Conservation (phyloP, 2,113 vertebrate genomes). For the Philantomba maxwellii region DNA sequence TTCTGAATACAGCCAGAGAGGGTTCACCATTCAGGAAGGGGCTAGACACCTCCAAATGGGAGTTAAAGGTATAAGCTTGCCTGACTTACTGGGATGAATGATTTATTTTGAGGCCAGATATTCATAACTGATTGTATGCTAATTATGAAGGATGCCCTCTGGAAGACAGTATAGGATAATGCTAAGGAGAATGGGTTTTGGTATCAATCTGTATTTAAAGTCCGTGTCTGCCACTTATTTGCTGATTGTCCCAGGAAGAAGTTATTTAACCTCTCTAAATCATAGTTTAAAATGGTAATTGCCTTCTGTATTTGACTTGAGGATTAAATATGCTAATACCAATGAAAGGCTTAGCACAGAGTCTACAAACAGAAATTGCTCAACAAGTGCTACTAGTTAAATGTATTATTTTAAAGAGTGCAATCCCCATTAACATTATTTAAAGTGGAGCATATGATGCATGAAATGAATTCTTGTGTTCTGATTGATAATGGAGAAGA, state of each 20-base stretch:
- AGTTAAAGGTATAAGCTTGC: not conserved
- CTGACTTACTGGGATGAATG: not conserved
- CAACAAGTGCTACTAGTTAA: not conserved
- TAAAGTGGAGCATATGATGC: not conserved
- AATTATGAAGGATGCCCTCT: not conserved
- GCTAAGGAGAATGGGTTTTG: not conserved
- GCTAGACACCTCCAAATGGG: not conserved
- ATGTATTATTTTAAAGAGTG: not conserved
- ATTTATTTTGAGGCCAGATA: not conserved
- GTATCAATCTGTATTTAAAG: not conserved
- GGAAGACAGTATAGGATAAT: not conserved
- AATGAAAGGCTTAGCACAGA: not conserved
- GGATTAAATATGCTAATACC: not conserved
- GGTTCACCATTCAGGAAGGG: not conserved
- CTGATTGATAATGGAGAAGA: not conserved
- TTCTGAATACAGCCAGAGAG: not conserved
- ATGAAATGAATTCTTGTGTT: not conserved
- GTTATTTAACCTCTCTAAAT: not conserved
- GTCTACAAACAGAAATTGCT: not conserved
- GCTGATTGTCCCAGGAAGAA: not conserved
- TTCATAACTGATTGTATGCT: not conserved
- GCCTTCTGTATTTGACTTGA: not conserved
- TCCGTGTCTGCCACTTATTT: not conserved
- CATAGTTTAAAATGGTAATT: not conserved
- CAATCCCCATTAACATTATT: not conserved